Base-by-base conservation (phyloP, 2,888 invertebrate genomes). In the Andrena marginata region DNA sequence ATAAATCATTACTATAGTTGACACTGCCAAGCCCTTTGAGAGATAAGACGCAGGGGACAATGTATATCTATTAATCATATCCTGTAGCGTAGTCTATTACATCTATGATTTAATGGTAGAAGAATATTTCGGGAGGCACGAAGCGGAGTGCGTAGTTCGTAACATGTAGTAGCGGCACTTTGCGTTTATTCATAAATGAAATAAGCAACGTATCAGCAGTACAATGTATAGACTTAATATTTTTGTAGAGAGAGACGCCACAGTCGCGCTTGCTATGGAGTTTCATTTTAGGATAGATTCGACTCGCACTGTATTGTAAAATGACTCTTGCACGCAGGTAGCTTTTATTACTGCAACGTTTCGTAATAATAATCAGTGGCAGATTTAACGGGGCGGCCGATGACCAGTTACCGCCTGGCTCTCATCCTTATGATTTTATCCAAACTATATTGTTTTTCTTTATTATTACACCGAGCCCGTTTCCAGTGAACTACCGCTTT, bases 21-120 rank as follows among this genome's bases (percentile, higher is more conserved):
- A 90, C 91, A 92, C 92, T 92, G 92, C 92, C 92, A 92, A 87
- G 82, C 85, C 84, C 83, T 86, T 56, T 82, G 84, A 77, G 75
- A 56, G 72, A 77, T 68, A 82, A 26, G 13, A 71, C 23, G 13
- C 60, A 56, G 48, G 56, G 63, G 62, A 64, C 33, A 42, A 68
- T 67, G 49, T 68, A 73, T 73, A 70, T 76, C 64, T 74, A 72
- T 68, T 51, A 51, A 59, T 71, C 77, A 67, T 72, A 74, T 75
- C 69, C n/a, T 2, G 49, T 76, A 81, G 69, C 23, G 60, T 64
- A 65, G 75, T n/a, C 6, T 29, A 31, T 33, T 63, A 78, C 23
- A 65, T 63, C 62, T 74, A 78, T 35, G 33, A 78, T 74, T 80
- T 78, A 73, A 33, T 26, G 42, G 20, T 73, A 74, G 60, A 20